Percentiles rank a stretch among this genome's conserved stretches.
These are phyloP conservation scores for Calameuta filiformis DNA, from an alignment of 2,888 invertebrate genomes.

Conservation along the genomic window DNA sequence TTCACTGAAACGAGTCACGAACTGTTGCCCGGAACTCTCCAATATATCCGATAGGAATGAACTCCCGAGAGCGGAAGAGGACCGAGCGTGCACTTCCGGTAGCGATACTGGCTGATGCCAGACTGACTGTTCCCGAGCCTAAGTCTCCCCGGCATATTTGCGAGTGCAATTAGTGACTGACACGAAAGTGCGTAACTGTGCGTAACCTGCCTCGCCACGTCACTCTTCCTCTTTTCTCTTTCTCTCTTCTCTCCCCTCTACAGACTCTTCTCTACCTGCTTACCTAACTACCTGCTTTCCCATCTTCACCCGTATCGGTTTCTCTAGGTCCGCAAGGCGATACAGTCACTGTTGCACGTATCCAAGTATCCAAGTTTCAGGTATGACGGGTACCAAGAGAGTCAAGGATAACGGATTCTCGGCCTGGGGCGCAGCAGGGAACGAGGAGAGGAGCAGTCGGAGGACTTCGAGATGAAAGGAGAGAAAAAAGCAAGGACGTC, in stretches of 20 bases:
- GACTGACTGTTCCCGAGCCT: not conserved
- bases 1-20: not conserved
- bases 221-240: not conserved
- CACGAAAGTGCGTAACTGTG: constrained; percentile 29
- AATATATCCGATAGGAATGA: not conserved
- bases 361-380: not conserved
- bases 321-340: not conserved
- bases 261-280: not conserved
- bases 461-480: not conserved
- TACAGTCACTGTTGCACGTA: not conserved
- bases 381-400: not conserved
- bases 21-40: not conserved
- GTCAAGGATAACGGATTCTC: not conserved
- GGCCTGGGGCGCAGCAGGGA: not conserved
- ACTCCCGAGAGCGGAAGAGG: not conserved
- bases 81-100: not conserved
- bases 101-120: not conserved
- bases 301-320: not conserved
- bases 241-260: not conserved
- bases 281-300: not conserved
- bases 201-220: not conserved
- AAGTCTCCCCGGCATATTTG: not conserved
- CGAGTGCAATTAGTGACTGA: constrained; percentile 28
- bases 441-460: not conserved
- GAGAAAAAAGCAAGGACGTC: not conserved